phyloP scores from a whole-genome alignment of 1,140 invertebrate genomes.

The Venturia canescens region DNA sequence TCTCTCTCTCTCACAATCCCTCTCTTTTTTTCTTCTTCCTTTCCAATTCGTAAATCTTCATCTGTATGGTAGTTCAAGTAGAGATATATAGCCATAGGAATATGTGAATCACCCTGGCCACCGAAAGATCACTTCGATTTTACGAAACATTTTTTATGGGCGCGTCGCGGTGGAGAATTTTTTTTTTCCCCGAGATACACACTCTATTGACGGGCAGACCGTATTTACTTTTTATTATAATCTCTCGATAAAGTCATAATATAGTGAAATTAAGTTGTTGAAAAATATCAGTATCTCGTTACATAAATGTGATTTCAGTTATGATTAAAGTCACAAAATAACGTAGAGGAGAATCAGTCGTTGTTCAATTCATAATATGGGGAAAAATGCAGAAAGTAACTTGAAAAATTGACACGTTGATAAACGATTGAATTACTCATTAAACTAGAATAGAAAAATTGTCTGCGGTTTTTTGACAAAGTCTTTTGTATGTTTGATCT shows the following conservation, averaged over 20 bases:
- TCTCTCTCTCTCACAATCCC: not conserved
- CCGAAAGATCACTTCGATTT: conserved; percentile 6
- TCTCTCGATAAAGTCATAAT: not conserved
- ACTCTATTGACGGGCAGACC: not conserved
- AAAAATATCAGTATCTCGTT: too few relatives aligned
- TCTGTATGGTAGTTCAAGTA: not conserved
- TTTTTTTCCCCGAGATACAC: not conserved
- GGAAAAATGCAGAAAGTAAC: too few relatives aligned
- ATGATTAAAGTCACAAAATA: too few relatives aligned
- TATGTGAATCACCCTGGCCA: not conserved
- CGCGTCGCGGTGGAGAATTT: not conserved
- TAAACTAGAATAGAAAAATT: too few relatives aligned
- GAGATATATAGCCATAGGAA: not conserved
- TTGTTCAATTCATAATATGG: too few relatives aligned
- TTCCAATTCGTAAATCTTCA: conserved; percentile 25
- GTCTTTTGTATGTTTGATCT: too few relatives aligned
- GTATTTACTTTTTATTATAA: not conserved
- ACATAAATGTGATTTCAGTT: too few relatives aligned
- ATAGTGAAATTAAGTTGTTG: too few relatives aligned
- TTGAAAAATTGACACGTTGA: too few relatives aligned
- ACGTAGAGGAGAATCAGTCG: too few relatives aligned
- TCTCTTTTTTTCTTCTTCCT: conserved; percentile 26
- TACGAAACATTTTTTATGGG: not conserved
- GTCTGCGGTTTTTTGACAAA: too few relatives aligned
- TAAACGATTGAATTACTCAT: too few relatives aligned